These are phyloP conservation scores for Pagrus major DNA, from an alignment of 2,113 vertebrate genomes.

Conservation along the genomic window DNA sequence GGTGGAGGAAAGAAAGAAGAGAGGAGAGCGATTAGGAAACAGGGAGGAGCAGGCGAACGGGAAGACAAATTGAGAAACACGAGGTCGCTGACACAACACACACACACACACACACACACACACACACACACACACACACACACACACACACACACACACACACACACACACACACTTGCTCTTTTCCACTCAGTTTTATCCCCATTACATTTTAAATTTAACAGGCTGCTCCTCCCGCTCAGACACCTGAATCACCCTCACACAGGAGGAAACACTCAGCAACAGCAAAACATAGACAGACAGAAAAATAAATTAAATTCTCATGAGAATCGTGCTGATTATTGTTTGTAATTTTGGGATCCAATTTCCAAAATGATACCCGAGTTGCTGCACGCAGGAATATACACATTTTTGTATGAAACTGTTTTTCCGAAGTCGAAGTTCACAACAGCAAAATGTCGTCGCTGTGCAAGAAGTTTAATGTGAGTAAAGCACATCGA, in stretches of 20 bases:
- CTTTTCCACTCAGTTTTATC: conserved; percentile 31
- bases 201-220: background rate
- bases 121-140: background rate
- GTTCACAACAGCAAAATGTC: no score
- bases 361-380: no score
- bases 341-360: no score
- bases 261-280: background rate
- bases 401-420: no score
- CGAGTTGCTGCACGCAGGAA: no score
- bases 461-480: no score
- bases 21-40: conserved; percentile 3
- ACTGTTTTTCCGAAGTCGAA: no score
- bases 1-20: background rate
- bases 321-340: no score
- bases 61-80: conserved; percentile 41
- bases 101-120: conserved; percentile 18
- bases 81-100: conserved; percentile 30
- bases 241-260: conserved; percentile 5
- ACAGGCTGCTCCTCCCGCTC: conserved; percentile 1
- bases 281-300: no score
- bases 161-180: conserved; percentile 2
- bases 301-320: no score
- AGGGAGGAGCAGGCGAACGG: conserved; percentile 14
- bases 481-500: no score
- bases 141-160: conserved; percentile 17